Evolutionary conservation across 2,888 invertebrate species (phyloP).

Genomic region (Sericinus montela): DNA sequence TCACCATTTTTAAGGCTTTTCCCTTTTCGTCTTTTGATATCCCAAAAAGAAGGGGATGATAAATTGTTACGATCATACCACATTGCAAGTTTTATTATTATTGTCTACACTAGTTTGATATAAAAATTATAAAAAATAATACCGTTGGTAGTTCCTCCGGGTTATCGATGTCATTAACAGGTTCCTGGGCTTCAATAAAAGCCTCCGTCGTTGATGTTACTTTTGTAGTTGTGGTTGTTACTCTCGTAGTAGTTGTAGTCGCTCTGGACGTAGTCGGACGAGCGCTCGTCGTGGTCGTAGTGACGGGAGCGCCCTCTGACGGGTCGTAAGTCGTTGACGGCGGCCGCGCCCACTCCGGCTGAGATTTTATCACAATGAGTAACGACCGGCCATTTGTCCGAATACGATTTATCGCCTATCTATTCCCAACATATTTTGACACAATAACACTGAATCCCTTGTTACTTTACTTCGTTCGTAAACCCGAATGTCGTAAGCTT

Average conservation of each 20-base stretch:
- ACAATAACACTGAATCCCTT: conserved; percentile 3
- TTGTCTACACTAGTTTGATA: no score
- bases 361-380: conserved; percentile 21
- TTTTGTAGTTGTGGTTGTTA: conserved; percentile 27
- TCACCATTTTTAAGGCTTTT: no score
- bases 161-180: conserved; percentile 31
- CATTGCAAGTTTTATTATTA: no score
- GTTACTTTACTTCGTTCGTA: neutral
- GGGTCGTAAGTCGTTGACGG: conserved; percentile 83
- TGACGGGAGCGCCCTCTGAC: conserved; percentile 63
- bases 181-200: conserved; percentile 17
- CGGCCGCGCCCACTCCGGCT: conserved; percentile 91
- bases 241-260: conserved; percentile 26
- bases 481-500: neutral
- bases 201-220: conserved; percentile 12
- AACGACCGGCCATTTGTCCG: conserved; percentile 11
- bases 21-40: no score
- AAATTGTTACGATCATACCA: no score
- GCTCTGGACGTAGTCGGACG: conserved; percentile 38
- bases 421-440: conserved; percentile 11
- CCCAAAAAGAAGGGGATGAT: no score
- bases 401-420: conserved; percentile 9
- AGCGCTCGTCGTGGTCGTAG: conserved; percentile 30
- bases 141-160: conserved; percentile 26
- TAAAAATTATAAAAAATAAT: conserved; percentile 5